Percentiles rank a stretch among this genome's conserved stretches.
phyloP scores from a whole-genome alignment of 2,888 invertebrate species.

The Orthonychiurus folsomi region DNA sequence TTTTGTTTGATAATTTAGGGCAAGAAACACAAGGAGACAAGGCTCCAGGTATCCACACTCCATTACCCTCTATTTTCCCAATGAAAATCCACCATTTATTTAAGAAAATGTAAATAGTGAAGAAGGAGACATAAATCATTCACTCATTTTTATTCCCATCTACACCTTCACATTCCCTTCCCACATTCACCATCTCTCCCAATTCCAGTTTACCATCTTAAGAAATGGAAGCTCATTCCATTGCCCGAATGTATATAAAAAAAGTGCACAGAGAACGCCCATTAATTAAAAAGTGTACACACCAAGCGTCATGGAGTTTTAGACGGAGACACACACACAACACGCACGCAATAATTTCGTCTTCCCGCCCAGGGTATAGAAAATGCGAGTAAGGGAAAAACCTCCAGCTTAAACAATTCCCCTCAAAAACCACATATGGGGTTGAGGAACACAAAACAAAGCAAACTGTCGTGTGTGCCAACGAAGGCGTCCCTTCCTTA shows the following conservation, averaged over 20 bases:
- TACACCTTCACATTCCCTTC: too few relatives aligned
- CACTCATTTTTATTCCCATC: not conserved
- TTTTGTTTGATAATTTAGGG: not conserved
- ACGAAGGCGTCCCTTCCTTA: too few relatives aligned
- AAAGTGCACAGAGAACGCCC: not conserved
- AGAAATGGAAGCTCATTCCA: too few relatives aligned
- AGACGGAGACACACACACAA: not conserved
- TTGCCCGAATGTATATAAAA: not conserved
- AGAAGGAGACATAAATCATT: not conserved
- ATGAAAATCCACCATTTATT: not conserved
- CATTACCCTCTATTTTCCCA: not conserved
- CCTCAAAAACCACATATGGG: not conserved
- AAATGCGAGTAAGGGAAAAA: not conserved
- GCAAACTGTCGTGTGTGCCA: not conserved
- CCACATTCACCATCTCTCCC: too few relatives aligned
- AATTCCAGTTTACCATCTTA: too few relatives aligned
- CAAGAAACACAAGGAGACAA: not conserved
- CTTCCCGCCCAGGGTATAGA: not conserved
- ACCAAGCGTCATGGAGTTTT: not conserved
- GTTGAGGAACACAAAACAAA: not conserved
- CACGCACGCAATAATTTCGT: not conserved
- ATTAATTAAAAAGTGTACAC: not conserved
- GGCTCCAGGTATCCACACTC: not conserved
- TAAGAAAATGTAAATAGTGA: not conserved
- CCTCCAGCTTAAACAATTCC: not conserved